These are phyloP conservation scores for Pseudopleuronectes americanus DNA, from an alignment of 2,797 vertebrate species.

Conservation along the genomic window DNA sequence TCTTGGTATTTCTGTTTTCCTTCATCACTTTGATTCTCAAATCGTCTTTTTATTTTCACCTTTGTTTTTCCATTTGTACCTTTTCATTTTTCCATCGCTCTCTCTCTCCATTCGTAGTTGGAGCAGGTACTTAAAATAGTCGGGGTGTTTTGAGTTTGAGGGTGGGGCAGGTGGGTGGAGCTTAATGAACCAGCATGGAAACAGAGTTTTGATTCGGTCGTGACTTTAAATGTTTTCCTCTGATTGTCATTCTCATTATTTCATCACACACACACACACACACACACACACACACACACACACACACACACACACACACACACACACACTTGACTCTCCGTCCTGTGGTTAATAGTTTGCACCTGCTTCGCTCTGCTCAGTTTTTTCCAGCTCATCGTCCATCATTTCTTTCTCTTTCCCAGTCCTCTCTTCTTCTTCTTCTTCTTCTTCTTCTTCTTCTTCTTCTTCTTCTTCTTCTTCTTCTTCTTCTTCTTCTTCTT, in stretches of 20 bases:
- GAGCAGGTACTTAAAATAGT: too few species aligned
- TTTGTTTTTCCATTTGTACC: too few species aligned
- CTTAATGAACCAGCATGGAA: neutral
- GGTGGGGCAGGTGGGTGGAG: constrained; percentile 19
- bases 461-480: too few species aligned
- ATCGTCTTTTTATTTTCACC: too few species aligned
- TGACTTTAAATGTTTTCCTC: constrained; percentile 9
- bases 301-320: neutral
- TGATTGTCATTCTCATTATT: neutral
- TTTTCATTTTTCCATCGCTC: too few species aligned
- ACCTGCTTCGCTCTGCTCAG: constrained; percentile 40
- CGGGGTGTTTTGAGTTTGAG: constrained; percentile 3
- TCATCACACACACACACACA: neutral
- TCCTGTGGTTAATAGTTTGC: constrained; percentile 62
- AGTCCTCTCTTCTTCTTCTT: too few species aligned
- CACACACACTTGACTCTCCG: constrained; percentile 60
- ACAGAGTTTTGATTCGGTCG: neutral
- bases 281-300: constrained; percentile 18
- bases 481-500: too few species aligned
- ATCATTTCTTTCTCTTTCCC: neutral
- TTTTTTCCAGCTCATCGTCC: constrained; percentile 52
- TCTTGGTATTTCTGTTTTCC: too few species aligned
- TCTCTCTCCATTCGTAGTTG: too few species aligned
- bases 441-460: too few species aligned
- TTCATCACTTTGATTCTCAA: too few species aligned